These are phyloP conservation scores for Poecilia velifera DNA, from an alignment of 2,797 vertebrate genomes.

Conservation along the genomic window DNA sequence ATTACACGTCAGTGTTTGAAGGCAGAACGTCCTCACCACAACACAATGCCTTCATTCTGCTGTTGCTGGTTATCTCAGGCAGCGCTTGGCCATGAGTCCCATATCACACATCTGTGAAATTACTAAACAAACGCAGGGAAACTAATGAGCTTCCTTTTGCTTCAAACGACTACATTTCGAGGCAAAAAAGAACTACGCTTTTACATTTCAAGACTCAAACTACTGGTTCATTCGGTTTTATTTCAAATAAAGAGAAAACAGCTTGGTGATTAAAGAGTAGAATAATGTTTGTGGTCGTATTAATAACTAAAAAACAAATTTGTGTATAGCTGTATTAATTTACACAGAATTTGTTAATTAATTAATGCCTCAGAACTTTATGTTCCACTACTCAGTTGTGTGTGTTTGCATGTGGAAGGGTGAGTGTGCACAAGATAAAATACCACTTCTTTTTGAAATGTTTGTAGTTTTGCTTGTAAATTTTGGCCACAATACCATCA, in stretches of 20 bases:
- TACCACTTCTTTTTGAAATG: slow-evolving; percentile 33
- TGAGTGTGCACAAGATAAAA: slow-evolving; percentile 3
- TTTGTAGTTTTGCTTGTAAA: slow-evolving; percentile 57
- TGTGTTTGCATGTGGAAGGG: neutral
- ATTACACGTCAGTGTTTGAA: slow-evolving; percentile 28
- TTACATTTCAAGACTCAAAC: slow-evolving; percentile 6
- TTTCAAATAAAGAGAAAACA: neutral
- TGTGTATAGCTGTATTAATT: slow-evolving; percentile 24
- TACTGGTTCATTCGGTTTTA: neutral
- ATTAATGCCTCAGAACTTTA: slow-evolving; percentile 1
- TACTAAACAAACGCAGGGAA: slow-evolving; percentile 31
- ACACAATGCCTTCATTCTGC: slow-evolving; percentile 32
- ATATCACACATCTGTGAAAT: slow-evolving; percentile 54
- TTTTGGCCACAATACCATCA: slow-evolving; percentile 74
- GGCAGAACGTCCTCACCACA: slow-evolving; percentile 35
- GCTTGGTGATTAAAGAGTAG: neutral
- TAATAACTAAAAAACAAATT: slow-evolving; percentile 1
- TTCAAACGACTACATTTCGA: neutral
- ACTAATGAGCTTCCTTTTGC: slow-evolving; percentile 14
- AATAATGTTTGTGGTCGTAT: neutral
- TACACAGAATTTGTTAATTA: slow-evolving; percentile 6
- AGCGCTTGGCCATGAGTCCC: slow-evolving; percentile 22
- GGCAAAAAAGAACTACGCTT: neutral
- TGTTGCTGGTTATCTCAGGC: slow-evolving; percentile 38
- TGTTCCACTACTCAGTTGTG: neutral